Evolutionary conservation across 2,888 invertebrate genomes (phyloP), one percentile per base, ranked within the genome.

Genomic region (Parasteatoda lunata): DNA sequence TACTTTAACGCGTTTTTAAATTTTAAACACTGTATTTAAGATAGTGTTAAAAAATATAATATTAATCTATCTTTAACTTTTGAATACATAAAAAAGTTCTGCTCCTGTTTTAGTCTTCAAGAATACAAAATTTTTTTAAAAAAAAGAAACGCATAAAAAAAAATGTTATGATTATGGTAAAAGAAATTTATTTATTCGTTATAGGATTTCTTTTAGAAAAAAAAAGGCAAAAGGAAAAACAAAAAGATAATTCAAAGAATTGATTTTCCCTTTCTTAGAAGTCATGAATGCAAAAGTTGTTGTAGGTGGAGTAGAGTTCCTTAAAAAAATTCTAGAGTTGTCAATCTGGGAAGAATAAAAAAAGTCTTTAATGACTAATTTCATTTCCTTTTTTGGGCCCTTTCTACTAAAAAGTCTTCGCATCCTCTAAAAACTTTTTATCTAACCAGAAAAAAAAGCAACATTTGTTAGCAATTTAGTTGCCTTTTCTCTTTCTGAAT

Each of bases 221-320:
- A 30, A 30, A 30, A 30, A 2, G 54, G 4, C 2, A 54, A 13
- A 3, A 3, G 51, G 7, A 51, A 51, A 9, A 49, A 71, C 45
- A 11, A n/a, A 45, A 64, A 49, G 71, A 66, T 65, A 79, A 64
- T 64, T 71, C 64, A 65, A 65, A 30, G 69, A 77, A 65, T 80
- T 80, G 71, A 80, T 80, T 80, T 79, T 80, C 65, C 71, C 79
- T 80, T 80, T 64, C 71, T 6, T 49, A 13, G 72, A 80, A 80
- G 71, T 64, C 64, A 64, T 72, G 49, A 51, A 49, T 30, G 30
- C 49, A 51, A 80, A 71, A 80, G 72, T 65, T 80, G 70, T 72
- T 49, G n/a, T 9, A 69, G 68, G 68, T 2, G 77, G 66, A 30
- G 49, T 59, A 47, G 8, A 80, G 45, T 71, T 65, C 72, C 48